Conservation (phyloP, 1,140 invertebrate species). For the Cydia splendana region DNA sequence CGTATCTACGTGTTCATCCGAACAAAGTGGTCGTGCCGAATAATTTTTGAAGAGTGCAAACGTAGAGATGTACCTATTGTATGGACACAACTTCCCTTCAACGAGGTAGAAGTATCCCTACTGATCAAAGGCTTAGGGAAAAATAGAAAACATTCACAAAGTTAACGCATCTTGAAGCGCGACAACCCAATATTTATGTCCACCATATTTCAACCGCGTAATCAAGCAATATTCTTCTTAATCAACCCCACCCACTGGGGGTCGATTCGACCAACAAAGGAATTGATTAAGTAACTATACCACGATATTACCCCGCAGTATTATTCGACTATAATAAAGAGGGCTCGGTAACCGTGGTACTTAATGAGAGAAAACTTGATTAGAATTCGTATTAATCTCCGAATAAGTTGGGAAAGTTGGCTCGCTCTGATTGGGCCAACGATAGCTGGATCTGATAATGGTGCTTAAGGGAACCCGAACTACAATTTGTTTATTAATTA, state of each 20-base stretch:
- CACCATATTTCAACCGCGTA: conserved; percentile 74
- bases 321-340: conserved; percentile 78
- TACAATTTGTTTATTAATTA: conserved; percentile 10
- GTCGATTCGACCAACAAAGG: conserved; percentile 77
- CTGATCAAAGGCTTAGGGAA: background rate
- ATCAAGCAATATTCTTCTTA: conserved; percentile 80
- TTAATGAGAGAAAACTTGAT: conserved; percentile 79
- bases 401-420: conserved; percentile 61
- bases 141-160: background rate
- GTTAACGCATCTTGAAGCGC: conserved; percentile 42
- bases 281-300: conserved; percentile 79
- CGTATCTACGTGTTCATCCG: too few species aligned
- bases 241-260: conserved; percentile 76
- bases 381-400: conserved; percentile 77
- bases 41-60: too few species aligned
- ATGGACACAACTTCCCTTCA: background rate
- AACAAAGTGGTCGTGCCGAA: too few species aligned
- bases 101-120: background rate
- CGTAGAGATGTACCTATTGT: background rate
- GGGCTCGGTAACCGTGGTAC: conserved; percentile 75
- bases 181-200: conserved; percentile 52
- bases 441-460: conserved; percentile 39
- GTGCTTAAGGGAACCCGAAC: background rate
- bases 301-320: conserved; percentile 75
- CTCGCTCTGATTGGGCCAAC: conserved; percentile 58